These are phyloP conservation scores for Ectropis grisescens DNA, from an alignment of 1,140 invertebrate genomes.

Conservation along the genomic window DNA sequence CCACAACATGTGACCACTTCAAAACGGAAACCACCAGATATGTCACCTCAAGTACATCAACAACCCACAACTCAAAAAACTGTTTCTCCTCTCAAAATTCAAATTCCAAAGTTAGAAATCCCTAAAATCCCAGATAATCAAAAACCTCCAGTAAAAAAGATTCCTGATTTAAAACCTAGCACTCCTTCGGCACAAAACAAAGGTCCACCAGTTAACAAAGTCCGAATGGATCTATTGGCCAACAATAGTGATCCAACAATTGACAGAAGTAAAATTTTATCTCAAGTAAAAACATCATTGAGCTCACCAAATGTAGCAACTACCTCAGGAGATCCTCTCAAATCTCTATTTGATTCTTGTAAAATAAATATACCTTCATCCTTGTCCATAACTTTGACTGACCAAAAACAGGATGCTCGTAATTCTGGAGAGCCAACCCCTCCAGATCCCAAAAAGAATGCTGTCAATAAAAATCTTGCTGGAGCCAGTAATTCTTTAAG, in stretches of 20 bases:
- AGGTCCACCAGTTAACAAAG: conserved; percentile 33
- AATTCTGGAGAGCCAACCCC: conserved; percentile 29
- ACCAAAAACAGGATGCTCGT: conserved; percentile 57
- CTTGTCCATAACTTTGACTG: conserved; percentile 72
- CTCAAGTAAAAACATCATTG: conserved; percentile 53
- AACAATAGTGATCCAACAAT: conserved; percentile 61
- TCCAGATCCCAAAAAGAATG: conserved; percentile 43
- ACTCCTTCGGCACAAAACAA: conserved; percentile 29
- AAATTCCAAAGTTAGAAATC: conserved; percentile 43
- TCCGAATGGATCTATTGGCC: conserved; percentile 58
- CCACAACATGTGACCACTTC: conserved; percentile 31
- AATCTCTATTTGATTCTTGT: conserved; percentile 72
- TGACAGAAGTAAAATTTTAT: conserved; percentile 56
- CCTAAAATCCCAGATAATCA: conserved; percentile 25
- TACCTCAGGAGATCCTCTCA: conserved; percentile 61
- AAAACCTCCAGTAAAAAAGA: conserved; percentile 42
- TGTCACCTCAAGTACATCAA: conserved; percentile 1
- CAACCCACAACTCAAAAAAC: conserved; percentile 27
- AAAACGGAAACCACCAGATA: conserved; percentile 38
- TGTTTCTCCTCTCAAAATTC: conserved; percentile 50
- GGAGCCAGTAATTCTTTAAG: conserved; percentile 23
- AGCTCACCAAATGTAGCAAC: conserved; percentile 22
- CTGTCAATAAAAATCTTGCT: conserved; percentile 48
- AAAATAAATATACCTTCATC: conserved; percentile 74
- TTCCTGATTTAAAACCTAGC: conserved; percentile 57